Evolutionary conservation across 2,888 invertebrate genomes (phyloP).

Genomic region (Rhagophthalmus giganteus): DNA sequence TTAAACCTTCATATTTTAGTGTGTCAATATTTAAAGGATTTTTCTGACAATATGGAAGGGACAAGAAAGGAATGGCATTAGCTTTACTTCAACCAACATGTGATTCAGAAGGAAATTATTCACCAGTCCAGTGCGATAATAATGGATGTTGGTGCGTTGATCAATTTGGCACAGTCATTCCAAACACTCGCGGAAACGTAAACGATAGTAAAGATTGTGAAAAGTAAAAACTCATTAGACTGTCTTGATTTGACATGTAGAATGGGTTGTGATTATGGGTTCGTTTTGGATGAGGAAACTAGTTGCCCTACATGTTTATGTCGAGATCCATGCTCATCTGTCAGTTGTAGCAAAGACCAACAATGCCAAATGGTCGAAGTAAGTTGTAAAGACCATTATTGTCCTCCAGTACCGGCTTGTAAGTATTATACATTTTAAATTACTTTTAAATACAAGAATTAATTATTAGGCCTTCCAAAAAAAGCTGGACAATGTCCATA

Average conservation of each 20-base stretch:
- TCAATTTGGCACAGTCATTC: constrained; percentile 76
- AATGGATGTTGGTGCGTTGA: constrained; percentile 82
- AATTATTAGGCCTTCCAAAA: constrained; percentile 61
- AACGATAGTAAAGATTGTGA: constrained; percentile 46
- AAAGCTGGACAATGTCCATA: constrained; percentile 84
- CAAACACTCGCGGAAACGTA: constrained; percentile 59
- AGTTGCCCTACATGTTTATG: constrained; percentile 82
- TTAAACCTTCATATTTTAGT: constrained; percentile 60
- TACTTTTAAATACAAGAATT: too few species aligned
- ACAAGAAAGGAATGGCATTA: constrained; percentile 77
- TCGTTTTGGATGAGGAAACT: constrained; percentile 67
- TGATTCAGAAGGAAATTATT: constrained; percentile 68
- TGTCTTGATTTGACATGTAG: constrained; percentile 77
- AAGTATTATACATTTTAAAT: too few species aligned
- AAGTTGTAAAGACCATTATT: constrained; percentile 81
- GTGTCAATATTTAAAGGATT: constrained; percentile 84
- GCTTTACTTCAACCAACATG: constrained; percentile 75
- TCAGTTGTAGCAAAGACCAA: constrained; percentile 67
- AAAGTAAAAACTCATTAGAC: constrained; percentile 63
- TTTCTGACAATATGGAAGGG: constrained; percentile 82
- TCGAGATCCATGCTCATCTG: constrained; percentile 75
- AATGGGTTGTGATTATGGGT: constrained; percentile 84
- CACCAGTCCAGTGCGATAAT: constrained; percentile 67
- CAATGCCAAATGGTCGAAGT: constrained; percentile 83
- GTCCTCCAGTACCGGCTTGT: constrained; percentile 84